Conservation (phyloP, 2,113 vertebrate genomes). For the Pan troglodytes region DNA sequence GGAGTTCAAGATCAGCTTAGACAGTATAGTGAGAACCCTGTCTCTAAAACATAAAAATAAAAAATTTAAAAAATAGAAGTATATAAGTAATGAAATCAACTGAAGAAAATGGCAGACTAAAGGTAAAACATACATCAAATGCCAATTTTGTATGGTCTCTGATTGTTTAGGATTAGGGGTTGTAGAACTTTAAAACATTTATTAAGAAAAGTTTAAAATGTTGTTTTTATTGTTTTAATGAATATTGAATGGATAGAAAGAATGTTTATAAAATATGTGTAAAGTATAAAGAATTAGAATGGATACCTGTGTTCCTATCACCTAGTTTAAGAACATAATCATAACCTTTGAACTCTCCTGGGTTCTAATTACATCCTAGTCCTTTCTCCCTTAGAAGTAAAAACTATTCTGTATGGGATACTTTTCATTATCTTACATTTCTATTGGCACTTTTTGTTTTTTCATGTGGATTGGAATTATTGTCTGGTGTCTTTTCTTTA, state of each 20-base stretch:
- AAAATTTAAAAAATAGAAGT: background rate
- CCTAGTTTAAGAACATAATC: background rate
- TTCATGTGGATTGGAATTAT: background rate
- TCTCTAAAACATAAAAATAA: too few species aligned
- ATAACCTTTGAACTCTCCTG: background rate
- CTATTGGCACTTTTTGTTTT: background rate
- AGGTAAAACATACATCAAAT: background rate
- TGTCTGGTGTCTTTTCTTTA: background rate
- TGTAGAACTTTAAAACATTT: background rate
- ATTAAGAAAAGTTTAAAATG: background rate
- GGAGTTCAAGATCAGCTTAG: too few species aligned
- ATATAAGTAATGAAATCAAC: background rate
- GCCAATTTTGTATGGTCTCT: background rate
- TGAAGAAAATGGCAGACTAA: background rate
- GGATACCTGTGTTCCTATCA: background rate
- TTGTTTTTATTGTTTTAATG: background rate
- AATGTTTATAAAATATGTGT: background rate
- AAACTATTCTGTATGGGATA: too few species aligned
- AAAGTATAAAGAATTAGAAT: background rate
- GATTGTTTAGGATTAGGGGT: background rate
- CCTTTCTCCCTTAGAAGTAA: background rate
- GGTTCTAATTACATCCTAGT: background rate
- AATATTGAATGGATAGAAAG: background rate
- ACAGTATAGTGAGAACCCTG: too few species aligned
- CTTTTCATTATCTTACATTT: background rate